phyloP scores from a whole-genome alignment of 2,888 invertebrate species.

The Ditylenchus weischeri region DNA sequence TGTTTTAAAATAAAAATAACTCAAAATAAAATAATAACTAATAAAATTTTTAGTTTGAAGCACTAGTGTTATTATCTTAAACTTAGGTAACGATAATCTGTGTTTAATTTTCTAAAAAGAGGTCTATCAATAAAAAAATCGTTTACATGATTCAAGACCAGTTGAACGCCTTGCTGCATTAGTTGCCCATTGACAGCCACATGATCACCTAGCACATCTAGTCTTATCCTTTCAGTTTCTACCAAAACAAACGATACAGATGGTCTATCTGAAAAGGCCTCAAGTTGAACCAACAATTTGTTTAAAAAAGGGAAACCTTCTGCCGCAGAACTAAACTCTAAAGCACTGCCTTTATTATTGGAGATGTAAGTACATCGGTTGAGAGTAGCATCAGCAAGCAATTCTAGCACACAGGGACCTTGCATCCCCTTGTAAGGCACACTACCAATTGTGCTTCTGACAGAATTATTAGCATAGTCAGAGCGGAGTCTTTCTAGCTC shows the following conservation, averaged over 20 bases:
- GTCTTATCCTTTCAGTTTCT: not conserved
- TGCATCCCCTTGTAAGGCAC: not conserved
- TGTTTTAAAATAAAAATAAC: not conserved
- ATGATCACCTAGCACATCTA: not conserved
- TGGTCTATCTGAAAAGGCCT: not conserved
- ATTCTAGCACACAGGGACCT: not conserved
- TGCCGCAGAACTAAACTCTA: slow-evolving; percentile 2
- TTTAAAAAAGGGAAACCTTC: not conserved
- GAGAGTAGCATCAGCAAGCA: not conserved
- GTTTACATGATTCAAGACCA: not conserved
- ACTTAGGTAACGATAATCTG: too few species aligned
- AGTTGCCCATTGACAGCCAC: slow-evolving; percentile 1
- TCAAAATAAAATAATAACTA: too few species aligned
- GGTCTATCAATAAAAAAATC: not conserved
- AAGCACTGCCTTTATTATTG: not conserved
- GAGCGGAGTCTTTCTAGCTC: slow-evolving; percentile 13
- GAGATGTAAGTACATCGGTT: not conserved
- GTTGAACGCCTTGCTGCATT: not conserved
- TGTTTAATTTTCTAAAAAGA: too few species aligned
- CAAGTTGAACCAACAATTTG: too few species aligned
- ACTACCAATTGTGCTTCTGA: not conserved
- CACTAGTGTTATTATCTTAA: too few species aligned
- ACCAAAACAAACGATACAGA: not conserved
- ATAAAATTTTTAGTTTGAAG: too few species aligned
- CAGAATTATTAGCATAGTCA: not conserved